Conservation (phyloP, 2,113 vertebrate genomes). For the Eulemur macaco region DNA sequence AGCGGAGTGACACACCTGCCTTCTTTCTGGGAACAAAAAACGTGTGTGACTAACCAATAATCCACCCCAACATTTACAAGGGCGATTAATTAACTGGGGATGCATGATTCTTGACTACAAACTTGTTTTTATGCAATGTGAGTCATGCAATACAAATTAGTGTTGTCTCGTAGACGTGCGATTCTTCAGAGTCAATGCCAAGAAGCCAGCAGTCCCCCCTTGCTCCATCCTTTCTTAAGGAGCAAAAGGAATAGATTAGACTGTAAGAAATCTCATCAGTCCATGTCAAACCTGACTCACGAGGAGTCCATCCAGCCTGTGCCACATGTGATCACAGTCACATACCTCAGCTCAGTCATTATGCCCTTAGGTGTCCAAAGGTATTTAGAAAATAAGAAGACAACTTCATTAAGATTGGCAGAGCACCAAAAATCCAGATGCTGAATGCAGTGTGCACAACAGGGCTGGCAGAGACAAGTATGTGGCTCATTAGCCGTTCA, state of each 20-base stretch:
- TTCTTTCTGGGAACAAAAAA: conserved; percentile 65
- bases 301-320: background rate
- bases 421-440: conserved; percentile 52
- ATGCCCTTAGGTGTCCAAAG: conserved; percentile 42
- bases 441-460: background rate
- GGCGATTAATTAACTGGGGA: conserved; percentile 72
- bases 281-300: conserved; percentile 1
- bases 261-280: conserved; percentile 41
- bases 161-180: conserved; percentile 42
- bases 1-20: conserved; percentile 61
- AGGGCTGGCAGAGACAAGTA: background rate
- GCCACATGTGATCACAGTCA: conserved; percentile 35
- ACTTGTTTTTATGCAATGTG: conserved; percentile 68
- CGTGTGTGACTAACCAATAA: conserved; percentile 72
- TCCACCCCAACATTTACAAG: conserved; percentile 70
- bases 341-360: background rate
- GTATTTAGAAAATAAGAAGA: conserved; percentile 66
- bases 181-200: conserved; percentile 51
- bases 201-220: background rate
- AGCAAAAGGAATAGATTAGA: background rate
- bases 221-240: conserved; percentile 17
- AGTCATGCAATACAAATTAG: conserved; percentile 77
- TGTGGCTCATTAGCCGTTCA: background rate
- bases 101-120: conserved; percentile 64
- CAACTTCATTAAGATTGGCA: conserved; percentile 65